Evolutionary conservation across 1,140 invertebrate species (phyloP).

Genomic region (Megathymus violae): DNA sequence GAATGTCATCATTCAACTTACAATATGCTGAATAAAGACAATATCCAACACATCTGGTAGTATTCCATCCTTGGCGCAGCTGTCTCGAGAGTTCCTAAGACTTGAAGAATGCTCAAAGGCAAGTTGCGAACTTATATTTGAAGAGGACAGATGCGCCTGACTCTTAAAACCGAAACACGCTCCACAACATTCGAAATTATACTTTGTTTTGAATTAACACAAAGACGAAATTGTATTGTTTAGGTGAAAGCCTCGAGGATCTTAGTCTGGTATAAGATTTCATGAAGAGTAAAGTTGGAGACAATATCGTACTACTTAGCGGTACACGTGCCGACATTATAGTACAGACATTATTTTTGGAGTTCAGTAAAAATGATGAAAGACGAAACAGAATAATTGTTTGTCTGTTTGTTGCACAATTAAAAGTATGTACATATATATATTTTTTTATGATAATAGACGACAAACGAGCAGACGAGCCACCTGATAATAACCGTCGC

Average conservation of each 20-base stretch:
- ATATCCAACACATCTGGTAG: not conserved
- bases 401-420: no score
- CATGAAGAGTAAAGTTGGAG: not conserved
- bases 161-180: constrained; percentile 4
- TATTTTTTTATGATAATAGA: no score
- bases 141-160: constrained; percentile 25
- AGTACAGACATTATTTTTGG: no score
- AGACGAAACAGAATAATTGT: no score
- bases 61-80: constrained; percentile 5
- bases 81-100: not conserved
- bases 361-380: no score
- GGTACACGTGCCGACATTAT: not conserved
- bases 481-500: no score
- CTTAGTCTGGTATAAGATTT: not conserved
- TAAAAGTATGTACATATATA: no score
- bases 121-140: constrained; percentile 19
- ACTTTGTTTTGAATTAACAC: constrained; percentile 25
- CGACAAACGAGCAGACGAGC: no score
- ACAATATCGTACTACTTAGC: not conserved
- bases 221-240: constrained; percentile 24
- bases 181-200: constrained; percentile 11
- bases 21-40: no score
- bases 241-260: not conserved
- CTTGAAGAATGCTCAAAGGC: constrained; percentile 7
- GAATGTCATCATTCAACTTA: no score